Evolutionary conservation across 2,113 vertebrate species (phyloP), one percentile per base, ranked within the genome.

Genomic region (Eretmochelys imbricata): DNA sequence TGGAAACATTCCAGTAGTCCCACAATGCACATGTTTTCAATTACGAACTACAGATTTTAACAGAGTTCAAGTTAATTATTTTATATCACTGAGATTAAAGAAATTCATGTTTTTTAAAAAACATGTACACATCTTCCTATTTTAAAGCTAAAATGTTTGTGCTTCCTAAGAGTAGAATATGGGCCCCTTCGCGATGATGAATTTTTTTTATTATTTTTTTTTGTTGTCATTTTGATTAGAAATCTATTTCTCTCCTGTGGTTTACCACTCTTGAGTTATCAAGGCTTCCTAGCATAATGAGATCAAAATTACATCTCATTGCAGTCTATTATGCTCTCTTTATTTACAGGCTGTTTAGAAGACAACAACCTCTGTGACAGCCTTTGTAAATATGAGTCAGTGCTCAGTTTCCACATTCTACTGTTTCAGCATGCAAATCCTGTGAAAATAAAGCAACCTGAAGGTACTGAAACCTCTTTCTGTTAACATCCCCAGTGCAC

Each of bases 11-110:
- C 96, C 87, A 92, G 87, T 92, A 50, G 57, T 93, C 86, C 82
- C 94, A 94, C 90, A 94, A 89, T 87, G 53, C 98, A 98, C 97
- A 95, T 98, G 98, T 96, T 98, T 98, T 96, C 97, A 97, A 95
- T 98, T 98, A 97, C 84, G 93, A 97, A 89, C 87, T 83, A 87
- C 94, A 97, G 97, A 96, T 98, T 97, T 97, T 96, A 98, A 98
- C 96, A 96, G 97, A 85, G 86, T 85, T 96, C 55, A 91, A 96
- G 96, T 95, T 97, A 93, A 97, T 97, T 96, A 95, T 98, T 97
- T 97, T 97, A 96, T 96, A 95, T 94, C 85, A 93, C 92, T 93
- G 72, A 97, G 55, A 92, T 96, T 94, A 97, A 97, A 98, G 95
- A 69, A 96, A 97, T 96, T 97, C 83, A 84, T 95, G 88, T 92